Evolutionary conservation across 2,113 vertebrate genomes (phyloP), one percentile per base, ranked within the genome.

Genomic region (Lycaon pictus): DNA sequence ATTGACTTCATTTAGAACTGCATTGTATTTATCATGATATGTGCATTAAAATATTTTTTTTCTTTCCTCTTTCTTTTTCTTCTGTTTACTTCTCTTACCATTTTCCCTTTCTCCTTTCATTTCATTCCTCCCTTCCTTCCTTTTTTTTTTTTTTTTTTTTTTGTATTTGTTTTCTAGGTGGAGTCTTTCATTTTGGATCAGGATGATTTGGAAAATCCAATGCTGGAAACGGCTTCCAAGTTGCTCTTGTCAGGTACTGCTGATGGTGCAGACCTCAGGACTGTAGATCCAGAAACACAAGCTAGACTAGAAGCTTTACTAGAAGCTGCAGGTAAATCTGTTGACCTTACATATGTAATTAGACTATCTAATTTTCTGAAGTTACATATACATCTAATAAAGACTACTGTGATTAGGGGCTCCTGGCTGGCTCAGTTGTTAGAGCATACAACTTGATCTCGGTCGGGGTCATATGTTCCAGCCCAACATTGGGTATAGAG

Each of bases 151-250:
- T 0, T 35, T 62, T 12, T 32, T 0, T 89, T 13, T 88, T 97
- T 0, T 55, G 60, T 97, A n/a, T 87, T 97, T 92, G 65, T 69
- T 93, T 96, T 95, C 51, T 97, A 99, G 99, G 99, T 99, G 98
- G 99, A 99, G 96, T 99, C 99, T 0, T 99, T 99, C 96, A 99
- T 99, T 98, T 98, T 99, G 97, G 99, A 99, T 99, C 99, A 99
- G 98, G 99, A 99, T 98, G 99, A 99, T 98, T 98, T 99, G 3
- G 99, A 99, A 98, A 99, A 99, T 98, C 99, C 99, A 11, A 99
- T 99, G 98, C 99, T 99, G 99, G 99, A 99, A 99, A 99, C 99
- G 0, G 99, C 99, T 84, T 99, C 99, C 91, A 99, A 99, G 98
- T 97, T 99, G 96, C 99, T 99, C 56, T 98, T 99, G 95, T 99